Base-by-base conservation (phyloP, 2,113 vertebrate species). In the Gracilinanus agilis region DNA sequence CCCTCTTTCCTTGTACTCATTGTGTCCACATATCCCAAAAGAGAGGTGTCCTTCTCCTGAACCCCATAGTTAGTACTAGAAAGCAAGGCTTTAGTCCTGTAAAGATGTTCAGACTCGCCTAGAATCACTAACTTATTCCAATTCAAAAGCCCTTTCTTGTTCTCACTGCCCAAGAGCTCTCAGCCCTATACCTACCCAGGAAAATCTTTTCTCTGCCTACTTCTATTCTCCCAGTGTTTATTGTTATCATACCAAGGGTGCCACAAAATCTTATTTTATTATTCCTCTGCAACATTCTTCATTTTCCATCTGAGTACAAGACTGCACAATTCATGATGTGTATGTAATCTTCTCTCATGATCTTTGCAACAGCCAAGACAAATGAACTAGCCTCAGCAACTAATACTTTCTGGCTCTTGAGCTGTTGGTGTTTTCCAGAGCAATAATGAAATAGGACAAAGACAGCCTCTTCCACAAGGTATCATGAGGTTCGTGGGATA, bases 331-430 rank as follows among this genome's bases (percentile, higher is more conserved):
- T 83, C 67, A n/a, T 5, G 1, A 75, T 6, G 34, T 75, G 34
- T 34, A 75, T 75, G 34, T 34, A 75, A 34, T 75, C 61, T 75
- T 83, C n/a, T 40, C 67, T 75, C 61, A 75, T 75, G 61, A n/a
- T n/a, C 44, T 88, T 94, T 55, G 49, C 44, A 3, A 54, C 88
- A 95, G 93, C 95, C 97, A 94, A 96, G 91, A 54, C 91, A 93
- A 94, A 90, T 16, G 54, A 0, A 91, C 88, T 95, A 49, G 83
- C 90, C 90, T 89, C 93, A 19, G 44, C 11, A 25, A 90, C 91
- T 94, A 53, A 89, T 25, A 75, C 34, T 75, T 21, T 89, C 88
- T 89, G 88, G 88, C 88, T 49, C 44, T 90, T 29, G 3, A n/a
- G 53, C 94, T 83, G 29, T 16, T 24, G 7, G 13, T 21, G 61